A percentile compares a stretch with the other conserved stretches of the same genome.
Evolutionary conservation across 2,113 vertebrate species (phyloP).

Genomic region (Rhinolophus ferrumequinum): DNA sequence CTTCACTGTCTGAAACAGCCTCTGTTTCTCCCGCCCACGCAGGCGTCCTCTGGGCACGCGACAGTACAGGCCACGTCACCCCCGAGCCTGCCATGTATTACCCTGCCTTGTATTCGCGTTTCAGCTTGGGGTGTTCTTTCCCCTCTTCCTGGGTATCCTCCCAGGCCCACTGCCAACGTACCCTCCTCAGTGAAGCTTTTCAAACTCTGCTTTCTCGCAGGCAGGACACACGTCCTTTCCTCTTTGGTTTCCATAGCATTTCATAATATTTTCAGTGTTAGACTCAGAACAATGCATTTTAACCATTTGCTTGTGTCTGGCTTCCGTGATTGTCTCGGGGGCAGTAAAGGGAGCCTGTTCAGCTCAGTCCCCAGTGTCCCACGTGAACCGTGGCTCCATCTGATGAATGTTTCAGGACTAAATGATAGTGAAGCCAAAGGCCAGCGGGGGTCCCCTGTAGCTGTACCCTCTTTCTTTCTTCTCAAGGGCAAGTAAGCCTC

Average conservation of each 20-base stretch:
- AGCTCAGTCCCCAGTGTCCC: neutral
- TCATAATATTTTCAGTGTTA: neutral
- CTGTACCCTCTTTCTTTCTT: neutral
- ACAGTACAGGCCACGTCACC: no score
- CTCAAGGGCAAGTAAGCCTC: neutral
- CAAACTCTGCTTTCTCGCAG: neutral
- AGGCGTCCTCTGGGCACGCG: neutral
- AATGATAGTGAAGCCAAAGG: neutral
- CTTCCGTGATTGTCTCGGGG: neutral
- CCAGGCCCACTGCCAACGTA: neutral
- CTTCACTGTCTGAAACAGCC: neutral
- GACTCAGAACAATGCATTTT: neutral
- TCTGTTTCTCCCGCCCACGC: neutral
- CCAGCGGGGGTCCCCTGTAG: no score
- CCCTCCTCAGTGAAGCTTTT: neutral
- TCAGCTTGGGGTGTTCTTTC: neutral
- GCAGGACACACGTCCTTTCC: neutral
- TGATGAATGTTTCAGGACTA: neutral
- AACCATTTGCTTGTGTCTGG: neutral
- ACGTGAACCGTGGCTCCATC: neutral
- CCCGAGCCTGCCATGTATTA: neutral
- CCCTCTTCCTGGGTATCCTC: neutral
- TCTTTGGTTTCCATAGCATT: neutral
- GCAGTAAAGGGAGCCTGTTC: neutral
- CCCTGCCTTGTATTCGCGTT: neutral